phyloP scores from a whole-genome alignment of 2,888 invertebrate genomes.

The Silvanus unidentatus region DNA sequence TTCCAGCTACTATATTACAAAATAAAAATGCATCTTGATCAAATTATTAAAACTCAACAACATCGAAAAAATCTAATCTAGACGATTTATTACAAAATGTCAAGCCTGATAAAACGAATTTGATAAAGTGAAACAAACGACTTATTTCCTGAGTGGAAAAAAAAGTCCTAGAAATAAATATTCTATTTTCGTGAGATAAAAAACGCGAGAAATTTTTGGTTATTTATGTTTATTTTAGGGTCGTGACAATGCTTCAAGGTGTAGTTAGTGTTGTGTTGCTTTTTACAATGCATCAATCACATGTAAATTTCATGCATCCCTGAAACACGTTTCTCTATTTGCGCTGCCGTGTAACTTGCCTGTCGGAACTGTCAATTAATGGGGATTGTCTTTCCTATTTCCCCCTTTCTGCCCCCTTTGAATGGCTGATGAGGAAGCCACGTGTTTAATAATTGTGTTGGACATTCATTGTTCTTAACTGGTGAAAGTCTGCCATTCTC shows the following conservation, averaged over 20 bases:
- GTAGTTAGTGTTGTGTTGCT: too few species aligned
- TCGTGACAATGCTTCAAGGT: not conserved
- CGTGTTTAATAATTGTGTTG: not conserved
- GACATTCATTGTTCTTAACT: not conserved
- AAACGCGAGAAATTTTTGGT: not conserved
- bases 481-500: too few species aligned
- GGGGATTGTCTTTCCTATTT: not conserved
- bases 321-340: not conserved
- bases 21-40: too few species aligned
- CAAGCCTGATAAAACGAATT: too few species aligned
- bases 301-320: conserved; percentile 1
- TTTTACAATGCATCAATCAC: not conserved
- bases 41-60: too few species aligned
- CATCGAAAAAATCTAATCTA: too few species aligned
- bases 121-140: too few species aligned
- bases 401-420: not conserved
- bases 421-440: not conserved
- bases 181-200: conserved; percentile 1
- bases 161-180: not conserved
- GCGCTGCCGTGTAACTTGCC: not conserved
- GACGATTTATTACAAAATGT: too few species aligned
- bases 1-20: too few species aligned
- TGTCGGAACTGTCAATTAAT: conserved; percentile 3
- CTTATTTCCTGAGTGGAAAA: too few species aligned
- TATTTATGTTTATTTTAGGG: not conserved